phyloP scores from a whole-genome alignment of 2,888 invertebrate genomes.

The Tryphoninae sp. region DNA sequence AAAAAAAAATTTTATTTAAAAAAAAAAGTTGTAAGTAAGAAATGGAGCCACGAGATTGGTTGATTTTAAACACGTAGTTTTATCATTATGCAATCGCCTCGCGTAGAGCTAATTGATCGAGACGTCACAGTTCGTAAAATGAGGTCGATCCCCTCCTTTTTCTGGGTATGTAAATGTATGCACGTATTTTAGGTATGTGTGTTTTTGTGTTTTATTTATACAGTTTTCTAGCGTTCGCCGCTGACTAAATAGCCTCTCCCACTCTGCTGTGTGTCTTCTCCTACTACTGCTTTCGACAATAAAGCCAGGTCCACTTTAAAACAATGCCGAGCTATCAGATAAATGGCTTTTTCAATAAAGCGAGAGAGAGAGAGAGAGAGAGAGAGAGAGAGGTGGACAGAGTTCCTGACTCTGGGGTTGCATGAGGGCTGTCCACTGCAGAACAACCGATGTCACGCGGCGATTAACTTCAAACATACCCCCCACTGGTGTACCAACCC shows the following conservation, averaged over 20 bases:
- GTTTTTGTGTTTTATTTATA: background rate
- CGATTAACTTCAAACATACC: constrained; percentile 79
- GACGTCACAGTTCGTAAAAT: constrained; percentile 32
- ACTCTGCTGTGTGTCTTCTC: constrained; percentile 37
- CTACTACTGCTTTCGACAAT: constrained; percentile 72
- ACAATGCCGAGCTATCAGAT: constrained; percentile 78
- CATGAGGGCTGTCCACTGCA: constrained; percentile 81
- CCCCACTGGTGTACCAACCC: background rate
- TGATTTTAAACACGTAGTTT: constrained; percentile 18
- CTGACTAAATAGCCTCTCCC: constrained; percentile 11
- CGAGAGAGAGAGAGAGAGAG: constrained; percentile 26
- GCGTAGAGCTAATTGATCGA: constrained; percentile 30
- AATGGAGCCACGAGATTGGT: background rate
- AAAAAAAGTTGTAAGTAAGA: constrained; percentile 8
- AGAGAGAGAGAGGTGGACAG: constrained; percentile 1
- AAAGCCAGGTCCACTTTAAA: constrained; percentile 79
- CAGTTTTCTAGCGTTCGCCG: constrained; percentile 3
- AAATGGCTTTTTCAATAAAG: constrained; percentile 78
- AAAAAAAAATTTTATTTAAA: background rate
- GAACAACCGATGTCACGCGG: constrained; percentile 76
- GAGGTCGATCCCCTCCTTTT: constrained; percentile 36
- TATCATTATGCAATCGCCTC: constrained; percentile 46
- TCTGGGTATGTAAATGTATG: background rate
- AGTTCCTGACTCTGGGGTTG: constrained; percentile 50
- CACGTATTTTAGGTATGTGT: background rate